phyloP scores from a whole-genome alignment of 2,113 vertebrate species.

The Chlorodrepanis virens region DNA sequence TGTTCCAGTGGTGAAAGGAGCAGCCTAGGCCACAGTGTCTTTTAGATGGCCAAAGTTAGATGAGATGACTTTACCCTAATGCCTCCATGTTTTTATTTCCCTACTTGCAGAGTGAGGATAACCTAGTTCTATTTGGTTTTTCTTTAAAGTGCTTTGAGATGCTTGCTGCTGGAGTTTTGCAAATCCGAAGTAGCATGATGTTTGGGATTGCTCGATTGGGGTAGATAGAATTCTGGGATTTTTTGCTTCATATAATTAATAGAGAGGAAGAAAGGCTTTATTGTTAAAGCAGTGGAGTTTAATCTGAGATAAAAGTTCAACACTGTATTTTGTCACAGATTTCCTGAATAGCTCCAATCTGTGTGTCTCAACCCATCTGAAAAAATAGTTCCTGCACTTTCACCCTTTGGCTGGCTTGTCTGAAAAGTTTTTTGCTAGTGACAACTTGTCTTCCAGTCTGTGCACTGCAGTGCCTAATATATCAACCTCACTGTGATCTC shows the following conservation, averaged over 20 bases:
- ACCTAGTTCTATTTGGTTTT: background rate
- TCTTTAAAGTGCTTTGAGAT: background rate
- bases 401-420: background rate
- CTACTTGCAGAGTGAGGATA: background rate
- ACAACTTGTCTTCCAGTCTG: background rate
- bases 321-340: background rate
- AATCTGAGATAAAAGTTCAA: background rate
- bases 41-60: background rate
- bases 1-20: background rate
- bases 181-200: background rate
- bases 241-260: background rate
- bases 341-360: background rate
- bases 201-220: slow-evolving; percentile 1
- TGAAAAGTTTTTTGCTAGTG: background rate
- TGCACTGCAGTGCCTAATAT: background rate
- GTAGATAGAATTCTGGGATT: background rate
- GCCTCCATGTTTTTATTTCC: background rate
- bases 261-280: background rate
- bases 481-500: background rate
- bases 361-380: background rate
- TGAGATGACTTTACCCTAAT: background rate
- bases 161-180: background rate
- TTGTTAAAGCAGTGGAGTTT: background rate
- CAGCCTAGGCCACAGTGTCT: background rate
- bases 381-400: background rate